Percentiles rank a stretch among this genome's conserved stretches.
These are phyloP conservation scores for Girardia tigrina DNA, from an alignment of 2,888 invertebrate species.

Conservation along the genomic window DNA sequence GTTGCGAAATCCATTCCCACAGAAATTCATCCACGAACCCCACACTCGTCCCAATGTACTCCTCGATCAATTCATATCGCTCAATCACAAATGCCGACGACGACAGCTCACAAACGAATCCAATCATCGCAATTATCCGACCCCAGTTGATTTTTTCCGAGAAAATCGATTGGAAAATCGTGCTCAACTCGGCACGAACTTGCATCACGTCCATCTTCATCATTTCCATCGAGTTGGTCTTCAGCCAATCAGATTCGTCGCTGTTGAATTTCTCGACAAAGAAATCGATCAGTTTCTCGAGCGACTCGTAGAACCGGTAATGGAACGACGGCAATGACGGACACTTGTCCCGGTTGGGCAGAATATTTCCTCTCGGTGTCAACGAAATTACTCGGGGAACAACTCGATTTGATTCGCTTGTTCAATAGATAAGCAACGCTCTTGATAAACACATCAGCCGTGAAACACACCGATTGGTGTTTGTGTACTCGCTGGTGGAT, in stretches of 20 bases:
- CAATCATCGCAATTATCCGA: conserved; percentile 49
- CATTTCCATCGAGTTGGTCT: neutral
- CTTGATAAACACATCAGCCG: no score
- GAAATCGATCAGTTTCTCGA: neutral
- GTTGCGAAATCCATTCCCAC: conserved; percentile 47
- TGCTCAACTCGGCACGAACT: neutral
- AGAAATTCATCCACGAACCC: conserved; percentile 46
- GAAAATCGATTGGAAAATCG: conserved; percentile 46
- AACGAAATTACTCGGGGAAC: no score
- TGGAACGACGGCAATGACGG: neutral
- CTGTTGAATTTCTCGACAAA: neutral
- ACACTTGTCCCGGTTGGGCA: neutral
- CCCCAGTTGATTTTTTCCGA: conserved; percentile 51
- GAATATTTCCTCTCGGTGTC: no score
- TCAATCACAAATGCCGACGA: conserved; percentile 45
- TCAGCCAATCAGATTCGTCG: neutral
- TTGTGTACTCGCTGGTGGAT: no score
- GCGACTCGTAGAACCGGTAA: neutral
- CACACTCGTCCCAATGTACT: conserved; percentile 49
- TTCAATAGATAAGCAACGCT: no score
- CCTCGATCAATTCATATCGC: conserved; percentile 45
- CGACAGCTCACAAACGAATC: conserved; percentile 49
- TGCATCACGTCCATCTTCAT: neutral
- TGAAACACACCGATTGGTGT: no score
- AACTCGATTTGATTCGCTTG: no score